These are phyloP conservation scores for Leptopterna dolabrata DNA, from an alignment of 2,888 invertebrate species.

Conservation along the genomic window DNA sequence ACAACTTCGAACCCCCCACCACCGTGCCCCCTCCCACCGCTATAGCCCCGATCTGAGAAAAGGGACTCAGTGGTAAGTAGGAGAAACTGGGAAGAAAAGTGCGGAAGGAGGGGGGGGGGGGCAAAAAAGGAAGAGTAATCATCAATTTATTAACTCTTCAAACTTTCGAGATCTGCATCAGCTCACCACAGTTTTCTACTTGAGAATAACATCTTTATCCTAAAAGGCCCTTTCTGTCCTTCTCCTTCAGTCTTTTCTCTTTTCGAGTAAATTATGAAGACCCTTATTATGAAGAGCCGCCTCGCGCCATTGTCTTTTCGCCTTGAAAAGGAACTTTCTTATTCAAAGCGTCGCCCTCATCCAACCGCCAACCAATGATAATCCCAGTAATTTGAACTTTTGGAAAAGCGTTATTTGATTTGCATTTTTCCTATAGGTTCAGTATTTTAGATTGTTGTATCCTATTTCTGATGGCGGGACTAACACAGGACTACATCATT, in stretches of 20 bases:
- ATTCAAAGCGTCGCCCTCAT: neutral
- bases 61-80: neutral
- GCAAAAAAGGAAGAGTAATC: constrained; percentile 15
- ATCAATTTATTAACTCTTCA: constrained; percentile 44
- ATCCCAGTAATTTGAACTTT: neutral
- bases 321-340: neutral
- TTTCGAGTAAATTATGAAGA: constrained; percentile 6
- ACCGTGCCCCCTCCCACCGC: neutral
- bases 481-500: no score
- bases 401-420: neutral
- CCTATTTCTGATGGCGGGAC: no score
- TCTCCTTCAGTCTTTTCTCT: neutral
- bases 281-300: constrained; percentile 10
- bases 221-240: neutral
- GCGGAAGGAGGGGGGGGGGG: neutral
- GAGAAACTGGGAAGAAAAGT: neutral
- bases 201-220: constrained; percentile 31
- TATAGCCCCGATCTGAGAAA: no score
- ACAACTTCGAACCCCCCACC: neutral
- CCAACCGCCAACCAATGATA: neutral
- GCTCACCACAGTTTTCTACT: constrained; percentile 29
- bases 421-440: no score
- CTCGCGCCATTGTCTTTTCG: neutral
- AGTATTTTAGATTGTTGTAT: no score
- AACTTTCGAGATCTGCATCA: constrained; percentile 32